Percentiles rank a stretch among this genome's conserved stretches.
Evolutionary conservation across 2,797 vertebrate species (phyloP).

Genomic region (Bovichtus variegatus): DNA sequence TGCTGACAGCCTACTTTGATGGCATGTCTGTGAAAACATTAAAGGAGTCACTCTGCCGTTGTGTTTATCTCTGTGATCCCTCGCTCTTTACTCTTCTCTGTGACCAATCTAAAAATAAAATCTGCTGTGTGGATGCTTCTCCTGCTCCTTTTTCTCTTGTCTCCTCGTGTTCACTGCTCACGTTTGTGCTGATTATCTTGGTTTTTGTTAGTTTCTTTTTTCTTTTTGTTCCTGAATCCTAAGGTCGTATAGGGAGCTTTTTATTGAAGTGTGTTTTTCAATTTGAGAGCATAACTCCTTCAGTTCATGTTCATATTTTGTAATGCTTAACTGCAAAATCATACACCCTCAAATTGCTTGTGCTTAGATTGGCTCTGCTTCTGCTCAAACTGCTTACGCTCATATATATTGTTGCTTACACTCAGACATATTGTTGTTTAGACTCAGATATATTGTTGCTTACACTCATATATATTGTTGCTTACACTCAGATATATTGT

Average conservation of each 20-base stretch:
- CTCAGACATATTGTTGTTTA: too few relatives aligned
- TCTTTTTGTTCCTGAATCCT: conserved; percentile 4
- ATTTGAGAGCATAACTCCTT: too few relatives aligned
- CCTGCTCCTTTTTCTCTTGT: neutral
- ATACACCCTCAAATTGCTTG: too few relatives aligned
- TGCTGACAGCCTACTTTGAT: conserved; percentile 48
- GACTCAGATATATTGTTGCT: too few relatives aligned
- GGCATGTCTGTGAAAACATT: conserved; percentile 47
- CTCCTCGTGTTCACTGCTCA: neutral
- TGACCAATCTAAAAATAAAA: neutral
- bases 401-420: too few relatives aligned
- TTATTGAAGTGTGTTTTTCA: too few relatives aligned
- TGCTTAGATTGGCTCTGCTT: too few relatives aligned
- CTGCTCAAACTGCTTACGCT: too few relatives aligned
- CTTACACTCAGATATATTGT: too few relatives aligned
- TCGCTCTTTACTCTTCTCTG: conserved; percentile 17
- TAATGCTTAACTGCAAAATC: too few relatives aligned
- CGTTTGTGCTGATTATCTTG: conserved; percentile 8
- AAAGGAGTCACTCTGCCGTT: conserved; percentile 22
- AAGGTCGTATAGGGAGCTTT: conserved; percentile 2
- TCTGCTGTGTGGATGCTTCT: conserved; percentile 23
- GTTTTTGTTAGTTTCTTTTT: neutral
- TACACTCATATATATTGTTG: too few relatives aligned
- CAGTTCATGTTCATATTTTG: too few relatives aligned
- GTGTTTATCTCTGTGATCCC: conserved; percentile 58